Percentiles rank a stretch among this genome's conserved stretches.
Conservation (phyloP, 2,888 invertebrate species). For the Phengaris alcon region DNA sequence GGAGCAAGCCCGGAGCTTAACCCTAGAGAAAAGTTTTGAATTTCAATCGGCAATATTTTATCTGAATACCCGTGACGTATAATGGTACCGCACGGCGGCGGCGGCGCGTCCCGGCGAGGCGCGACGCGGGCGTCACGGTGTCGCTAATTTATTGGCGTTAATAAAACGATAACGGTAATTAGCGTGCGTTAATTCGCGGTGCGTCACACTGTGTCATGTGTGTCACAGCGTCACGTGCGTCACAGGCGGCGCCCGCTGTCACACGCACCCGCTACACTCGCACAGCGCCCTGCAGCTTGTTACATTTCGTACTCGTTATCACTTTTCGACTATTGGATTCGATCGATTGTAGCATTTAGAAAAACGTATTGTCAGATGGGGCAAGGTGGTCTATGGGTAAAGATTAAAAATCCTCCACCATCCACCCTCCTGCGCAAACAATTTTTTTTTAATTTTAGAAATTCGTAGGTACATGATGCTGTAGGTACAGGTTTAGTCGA, state of each 20-base stretch:
- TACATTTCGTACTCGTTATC: neutral
- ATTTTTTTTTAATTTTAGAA: too few species aligned
- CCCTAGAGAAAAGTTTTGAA: neutral
- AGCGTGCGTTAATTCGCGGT: slow-evolving; percentile 5
- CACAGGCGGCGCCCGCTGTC: slow-evolving; percentile 4
- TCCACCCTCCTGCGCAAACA: too few species aligned
- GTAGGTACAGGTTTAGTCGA: too few species aligned
- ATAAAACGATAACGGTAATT: slow-evolving; percentile 18
- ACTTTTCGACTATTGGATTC: neutral
- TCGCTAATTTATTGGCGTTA: slow-evolving; percentile 16
- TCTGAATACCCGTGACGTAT: neutral
- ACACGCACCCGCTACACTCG: neutral
- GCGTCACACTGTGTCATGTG: slow-evolving; percentile 9
- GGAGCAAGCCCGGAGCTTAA: neutral
- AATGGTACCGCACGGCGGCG: neutral
- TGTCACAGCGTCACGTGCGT: slow-evolving; percentile 9
- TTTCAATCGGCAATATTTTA: slow-evolving; percentile 3
- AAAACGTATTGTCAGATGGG: neutral
- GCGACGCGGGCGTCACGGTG: slow-evolving; percentile 13
- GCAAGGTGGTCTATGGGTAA: neutral
- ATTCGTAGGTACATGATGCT: too few species aligned
- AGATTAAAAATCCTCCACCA: too few species aligned
- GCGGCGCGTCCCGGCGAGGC: neutral
- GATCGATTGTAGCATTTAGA: neutral
- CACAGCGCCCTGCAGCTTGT: neutral